These are phyloP conservation scores for Phylloscopus trochilus DNA, from an alignment of 2,113 vertebrate species.

Conservation along the genomic window DNA sequence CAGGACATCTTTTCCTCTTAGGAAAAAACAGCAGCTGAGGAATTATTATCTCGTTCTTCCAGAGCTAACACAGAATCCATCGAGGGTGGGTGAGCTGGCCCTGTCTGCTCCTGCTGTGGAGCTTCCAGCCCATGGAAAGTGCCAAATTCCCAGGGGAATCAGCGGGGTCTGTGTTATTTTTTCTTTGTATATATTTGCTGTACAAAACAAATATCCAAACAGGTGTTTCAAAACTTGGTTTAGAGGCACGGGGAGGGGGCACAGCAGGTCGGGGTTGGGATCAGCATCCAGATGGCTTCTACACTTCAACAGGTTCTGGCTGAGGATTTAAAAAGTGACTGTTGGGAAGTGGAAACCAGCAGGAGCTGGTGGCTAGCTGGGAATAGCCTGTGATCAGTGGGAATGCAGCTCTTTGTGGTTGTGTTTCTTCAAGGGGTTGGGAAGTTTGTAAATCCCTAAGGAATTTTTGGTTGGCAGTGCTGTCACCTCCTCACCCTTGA, in stretches of 20 bases:
- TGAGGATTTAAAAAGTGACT: background rate
- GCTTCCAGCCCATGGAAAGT: background rate
- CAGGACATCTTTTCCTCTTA: background rate
- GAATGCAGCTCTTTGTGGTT: accelerated
- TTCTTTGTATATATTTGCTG: background rate
- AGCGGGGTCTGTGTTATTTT: background rate
- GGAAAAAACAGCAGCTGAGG: background rate
- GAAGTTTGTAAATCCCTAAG: background rate
- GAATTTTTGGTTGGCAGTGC: background rate
- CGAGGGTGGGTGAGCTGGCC: background rate
- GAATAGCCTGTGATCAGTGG: background rate
- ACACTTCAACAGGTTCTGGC: accelerated
- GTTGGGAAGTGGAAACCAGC: background rate
- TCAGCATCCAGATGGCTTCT: background rate
- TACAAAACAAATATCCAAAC: background rate
- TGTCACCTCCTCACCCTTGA: background rate
- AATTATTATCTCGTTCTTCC: slow-evolving; percentile 38
- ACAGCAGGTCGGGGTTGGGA: background rate
- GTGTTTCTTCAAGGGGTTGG: background rate
- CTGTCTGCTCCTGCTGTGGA: accelerated
- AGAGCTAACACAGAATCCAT: background rate
- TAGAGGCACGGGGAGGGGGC: background rate
- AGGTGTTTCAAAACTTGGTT: background rate
- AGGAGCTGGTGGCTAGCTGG: background rate
- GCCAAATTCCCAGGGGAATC: background rate